phyloP scores from a whole-genome alignment of 2,113 vertebrate genomes.

The Poecile atricapillus region DNA sequence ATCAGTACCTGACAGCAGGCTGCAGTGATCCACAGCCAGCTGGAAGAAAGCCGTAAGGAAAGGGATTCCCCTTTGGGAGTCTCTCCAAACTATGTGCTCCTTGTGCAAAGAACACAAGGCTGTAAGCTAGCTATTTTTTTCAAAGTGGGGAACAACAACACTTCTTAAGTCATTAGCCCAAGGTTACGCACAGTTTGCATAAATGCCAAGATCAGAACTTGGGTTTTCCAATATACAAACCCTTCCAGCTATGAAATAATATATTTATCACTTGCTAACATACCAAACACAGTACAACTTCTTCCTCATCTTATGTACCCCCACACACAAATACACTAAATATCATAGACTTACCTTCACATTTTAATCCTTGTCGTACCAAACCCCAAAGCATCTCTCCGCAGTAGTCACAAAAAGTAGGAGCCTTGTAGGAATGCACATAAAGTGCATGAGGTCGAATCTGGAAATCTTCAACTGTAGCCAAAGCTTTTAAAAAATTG shows the following conservation, averaged over 20 bases:
- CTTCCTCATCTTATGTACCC: not conserved
- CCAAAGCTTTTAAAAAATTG: slow-evolving; percentile 82
- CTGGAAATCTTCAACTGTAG: slow-evolving; percentile 98
- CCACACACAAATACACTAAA: not conserved
- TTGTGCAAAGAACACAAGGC: not conserved
- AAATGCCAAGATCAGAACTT: not conserved
- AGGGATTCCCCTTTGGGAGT: slow-evolving; percentile 8
- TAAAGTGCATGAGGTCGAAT: slow-evolving; percentile 96
- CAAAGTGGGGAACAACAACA: not conserved
- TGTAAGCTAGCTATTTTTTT: not conserved
- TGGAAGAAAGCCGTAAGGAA: not conserved
- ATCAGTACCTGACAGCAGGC: not conserved
- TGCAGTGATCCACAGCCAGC: not conserved
- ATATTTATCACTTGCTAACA: not conserved
- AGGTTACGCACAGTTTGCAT: not conserved
- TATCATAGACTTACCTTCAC: slow-evolving; percentile 84
- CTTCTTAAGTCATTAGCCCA: not conserved
- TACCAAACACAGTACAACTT: not conserved
- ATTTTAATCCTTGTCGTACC: slow-evolving; percentile 97
- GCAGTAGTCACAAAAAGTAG: slow-evolving; percentile 99
- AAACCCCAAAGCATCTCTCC: slow-evolving; percentile 99
- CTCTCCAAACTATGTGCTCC: not conserved
- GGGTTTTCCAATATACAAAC: not conserved
- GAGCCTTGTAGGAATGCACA: slow-evolving; percentile 98
- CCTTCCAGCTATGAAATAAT: not conserved